A percentile compares a stretch with the other conserved stretches of the same genome.
phyloP scores from a whole-genome alignment of 2,113 vertebrate species.

The Brevimyrus niger region DNA sequence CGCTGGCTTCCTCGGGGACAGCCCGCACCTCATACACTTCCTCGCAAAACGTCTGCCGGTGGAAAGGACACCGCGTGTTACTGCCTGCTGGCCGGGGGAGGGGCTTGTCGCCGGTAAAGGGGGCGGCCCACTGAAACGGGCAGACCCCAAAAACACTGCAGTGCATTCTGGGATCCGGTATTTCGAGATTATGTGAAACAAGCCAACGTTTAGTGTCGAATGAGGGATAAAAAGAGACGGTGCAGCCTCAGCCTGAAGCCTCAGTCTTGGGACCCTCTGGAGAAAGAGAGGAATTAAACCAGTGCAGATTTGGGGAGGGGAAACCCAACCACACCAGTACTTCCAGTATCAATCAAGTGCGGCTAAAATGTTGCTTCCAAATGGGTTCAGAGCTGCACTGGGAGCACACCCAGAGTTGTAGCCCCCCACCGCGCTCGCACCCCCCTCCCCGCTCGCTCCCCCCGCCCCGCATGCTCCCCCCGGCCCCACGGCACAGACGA shows the following conservation, averaged over 20 bases:
- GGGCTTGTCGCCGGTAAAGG: neutral
- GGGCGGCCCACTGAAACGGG: neutral
- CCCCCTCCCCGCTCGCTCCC: neutral
- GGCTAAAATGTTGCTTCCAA: neutral
- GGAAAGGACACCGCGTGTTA: constrained; percentile 70
- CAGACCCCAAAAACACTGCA: neutral
- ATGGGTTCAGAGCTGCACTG: neutral
- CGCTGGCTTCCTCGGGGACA: constrained; percentile 64
- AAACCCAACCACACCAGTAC: neutral
- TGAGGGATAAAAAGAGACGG: neutral
- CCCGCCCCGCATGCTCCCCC: neutral
- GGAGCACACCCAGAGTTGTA: neutral
- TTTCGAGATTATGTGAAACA: neutral
- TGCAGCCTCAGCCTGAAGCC: neutral
- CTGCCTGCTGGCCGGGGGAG: constrained; percentile 53
- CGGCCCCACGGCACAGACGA: neutral
- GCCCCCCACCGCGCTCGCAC: neutral
- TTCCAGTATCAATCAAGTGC: neutral
- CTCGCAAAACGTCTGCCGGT: constrained; percentile 73
- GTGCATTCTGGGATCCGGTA: neutral
- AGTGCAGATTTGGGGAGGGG: neutral
- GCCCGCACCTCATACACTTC: constrained; percentile 74
- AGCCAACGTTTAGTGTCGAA: neutral
- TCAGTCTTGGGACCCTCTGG: neutral
- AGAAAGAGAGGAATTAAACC: neutral